Percentiles rank a stretch among this genome's conserved stretches.
phyloP scores from a whole-genome alignment of 2,113 vertebrate genomes.

The Sphaerodactylus townsendi region DNA sequence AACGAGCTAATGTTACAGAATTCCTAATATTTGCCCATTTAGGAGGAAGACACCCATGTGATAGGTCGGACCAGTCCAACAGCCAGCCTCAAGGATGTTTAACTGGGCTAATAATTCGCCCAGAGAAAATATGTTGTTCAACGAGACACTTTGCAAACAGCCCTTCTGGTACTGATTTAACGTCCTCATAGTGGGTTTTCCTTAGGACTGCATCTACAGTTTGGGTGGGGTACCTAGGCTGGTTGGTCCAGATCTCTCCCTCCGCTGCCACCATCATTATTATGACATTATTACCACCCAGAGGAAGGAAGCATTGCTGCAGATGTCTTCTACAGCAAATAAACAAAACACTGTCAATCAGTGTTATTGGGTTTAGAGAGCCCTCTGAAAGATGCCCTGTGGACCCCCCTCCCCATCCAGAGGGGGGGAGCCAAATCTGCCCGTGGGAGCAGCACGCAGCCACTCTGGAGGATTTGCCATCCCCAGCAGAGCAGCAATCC shows the following conservation, averaged over 20 bases:
- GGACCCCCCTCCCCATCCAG: too few species aligned
- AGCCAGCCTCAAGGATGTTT: slow-evolving; percentile 17
- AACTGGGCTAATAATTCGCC: slow-evolving; percentile 56
- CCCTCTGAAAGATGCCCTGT: too few species aligned
- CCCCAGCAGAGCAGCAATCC: too few species aligned
- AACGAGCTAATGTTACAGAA: too few species aligned
- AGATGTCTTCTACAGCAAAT: neutral
- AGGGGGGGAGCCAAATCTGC: too few species aligned
- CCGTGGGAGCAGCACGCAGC: too few species aligned
- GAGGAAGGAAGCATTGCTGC: neutral
- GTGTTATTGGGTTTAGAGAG: too few species aligned
- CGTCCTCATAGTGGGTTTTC: slow-evolving; percentile 6
- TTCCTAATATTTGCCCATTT: too few species aligned
- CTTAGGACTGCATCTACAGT: neutral
- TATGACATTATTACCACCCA: neutral
- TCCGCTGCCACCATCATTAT: neutral
- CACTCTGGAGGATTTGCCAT: too few species aligned
- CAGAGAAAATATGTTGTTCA: slow-evolving; percentile 44
- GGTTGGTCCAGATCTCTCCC: neutral
- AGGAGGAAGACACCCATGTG: too few species aligned
- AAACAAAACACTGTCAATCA: neutral
- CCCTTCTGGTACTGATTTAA: slow-evolving; percentile 53
- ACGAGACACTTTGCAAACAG: slow-evolving; percentile 49
- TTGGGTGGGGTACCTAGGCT: neutral
- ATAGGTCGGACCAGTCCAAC: neutral